Conservation (phyloP, 2,113 vertebrate genomes). For the Coturnix japonica region DNA sequence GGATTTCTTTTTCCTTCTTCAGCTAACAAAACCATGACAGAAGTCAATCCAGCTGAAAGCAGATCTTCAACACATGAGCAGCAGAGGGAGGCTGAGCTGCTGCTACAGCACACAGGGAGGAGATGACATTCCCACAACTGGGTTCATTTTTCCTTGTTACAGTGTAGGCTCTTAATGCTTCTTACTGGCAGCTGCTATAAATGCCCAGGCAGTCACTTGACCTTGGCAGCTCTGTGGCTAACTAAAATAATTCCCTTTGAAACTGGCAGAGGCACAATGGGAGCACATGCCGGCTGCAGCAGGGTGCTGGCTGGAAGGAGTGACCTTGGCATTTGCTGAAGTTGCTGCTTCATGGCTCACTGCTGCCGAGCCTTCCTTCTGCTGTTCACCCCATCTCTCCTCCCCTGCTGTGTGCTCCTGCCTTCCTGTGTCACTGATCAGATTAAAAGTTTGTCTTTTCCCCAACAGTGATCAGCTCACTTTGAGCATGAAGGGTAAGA, state of each 20-base stretch:
- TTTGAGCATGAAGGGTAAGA: not conserved
- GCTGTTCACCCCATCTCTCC: not conserved
- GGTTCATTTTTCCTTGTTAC: not conserved
- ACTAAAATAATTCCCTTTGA: conserved; percentile 19
- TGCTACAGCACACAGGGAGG: not conserved
- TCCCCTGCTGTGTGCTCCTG: not conserved
- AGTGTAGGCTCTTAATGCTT: not conserved
- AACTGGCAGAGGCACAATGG: conserved; percentile 24
- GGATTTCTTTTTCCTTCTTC: not conserved
- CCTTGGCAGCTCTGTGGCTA: conserved; percentile 30
- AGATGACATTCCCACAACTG: not conserved
- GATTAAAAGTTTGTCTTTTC: not conserved
- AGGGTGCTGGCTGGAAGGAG: not conserved
- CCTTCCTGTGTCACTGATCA: not conserved
- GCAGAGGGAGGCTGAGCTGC: not conserved
- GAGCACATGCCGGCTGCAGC: not conserved
- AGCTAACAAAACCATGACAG: not conserved
- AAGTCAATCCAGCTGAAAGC: not conserved
- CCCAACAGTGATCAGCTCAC: not conserved
- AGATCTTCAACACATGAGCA: fast-evolving
- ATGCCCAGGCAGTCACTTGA: conserved; percentile 55
- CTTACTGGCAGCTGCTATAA: conserved; percentile 36
- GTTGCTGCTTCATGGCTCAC: not conserved
- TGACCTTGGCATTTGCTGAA: conserved; percentile 1
- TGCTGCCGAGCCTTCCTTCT: not conserved